Evolutionary conservation across 2,888 invertebrate species (phyloP).

Genomic region (Latheticus oryzae): DNA sequence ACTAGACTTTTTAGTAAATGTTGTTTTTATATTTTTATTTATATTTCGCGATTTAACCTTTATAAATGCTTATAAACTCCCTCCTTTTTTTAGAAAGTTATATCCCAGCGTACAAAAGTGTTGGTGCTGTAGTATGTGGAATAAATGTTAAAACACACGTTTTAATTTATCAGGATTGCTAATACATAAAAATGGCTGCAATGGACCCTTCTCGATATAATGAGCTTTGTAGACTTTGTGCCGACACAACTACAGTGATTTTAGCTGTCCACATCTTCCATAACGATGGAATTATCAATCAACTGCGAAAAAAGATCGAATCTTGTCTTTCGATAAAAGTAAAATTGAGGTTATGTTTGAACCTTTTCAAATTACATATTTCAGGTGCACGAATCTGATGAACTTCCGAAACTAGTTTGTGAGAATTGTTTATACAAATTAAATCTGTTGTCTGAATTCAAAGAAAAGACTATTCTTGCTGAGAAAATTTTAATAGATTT

Average conservation of each 20-base stretch:
- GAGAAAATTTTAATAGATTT: constrained; percentile 66
- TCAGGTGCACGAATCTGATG: constrained; percentile 69
- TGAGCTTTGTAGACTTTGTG: constrained; percentile 64
- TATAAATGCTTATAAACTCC: too few species aligned
- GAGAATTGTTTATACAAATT: constrained; percentile 70
- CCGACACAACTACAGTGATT: constrained; percentile 61
- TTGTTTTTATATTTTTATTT: constrained; percentile 23
- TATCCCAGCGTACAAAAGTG: too few species aligned
- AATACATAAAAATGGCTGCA: constrained; percentile 55
- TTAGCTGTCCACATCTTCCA: constrained; percentile 63
- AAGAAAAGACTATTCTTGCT: constrained; percentile 69
- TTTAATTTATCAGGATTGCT: constrained; percentile 38
- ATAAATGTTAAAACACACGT: constrained; percentile 8
- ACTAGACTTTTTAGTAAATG: constrained; percentile 38
- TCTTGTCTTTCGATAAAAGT: constrained; percentile 71
- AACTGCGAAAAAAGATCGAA: constrained; percentile 70
- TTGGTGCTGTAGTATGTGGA: constrained; percentile 1
- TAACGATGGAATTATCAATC: constrained; percentile 66
- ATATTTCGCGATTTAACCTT: too few species aligned
- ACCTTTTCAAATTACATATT: constrained; percentile 27
- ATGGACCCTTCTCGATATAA: constrained; percentile 57
- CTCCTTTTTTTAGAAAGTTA: too few species aligned
- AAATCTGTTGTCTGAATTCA: constrained; percentile 70
- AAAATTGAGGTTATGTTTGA: constrained; percentile 42
- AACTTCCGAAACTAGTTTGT: constrained; percentile 71